Conservation (phyloP, 2,113 vertebrate genomes). For the Eurypyga helias region DNA sequence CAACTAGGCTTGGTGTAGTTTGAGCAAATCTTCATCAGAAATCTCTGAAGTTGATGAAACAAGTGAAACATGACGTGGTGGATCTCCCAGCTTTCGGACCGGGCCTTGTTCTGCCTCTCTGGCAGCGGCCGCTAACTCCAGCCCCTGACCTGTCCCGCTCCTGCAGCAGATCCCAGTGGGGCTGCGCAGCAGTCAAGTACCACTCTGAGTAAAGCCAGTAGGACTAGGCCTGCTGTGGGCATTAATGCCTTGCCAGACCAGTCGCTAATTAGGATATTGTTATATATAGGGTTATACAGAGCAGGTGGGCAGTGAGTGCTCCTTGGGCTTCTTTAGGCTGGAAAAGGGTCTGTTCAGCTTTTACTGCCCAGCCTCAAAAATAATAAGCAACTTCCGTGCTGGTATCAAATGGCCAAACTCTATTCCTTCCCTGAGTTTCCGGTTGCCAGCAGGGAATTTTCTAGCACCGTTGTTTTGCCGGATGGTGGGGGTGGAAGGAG, state of each 20-base stretch:
- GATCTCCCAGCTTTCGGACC: neutral
- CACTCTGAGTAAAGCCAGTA: neutral
- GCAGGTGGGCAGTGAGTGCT: neutral
- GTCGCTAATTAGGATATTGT: neutral
- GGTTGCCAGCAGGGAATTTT: neutral
- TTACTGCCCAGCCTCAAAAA: neutral
- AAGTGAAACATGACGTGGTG: neutral
- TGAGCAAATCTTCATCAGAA: neutral
- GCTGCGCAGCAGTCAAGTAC: neutral
- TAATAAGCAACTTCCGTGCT: neutral
- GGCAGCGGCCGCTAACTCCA: neutral
- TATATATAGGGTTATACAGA: neutral
- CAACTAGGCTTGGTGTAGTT: neutral
- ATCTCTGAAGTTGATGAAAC: neutral
- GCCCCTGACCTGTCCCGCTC: neutral
- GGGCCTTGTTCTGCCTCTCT: neutral
- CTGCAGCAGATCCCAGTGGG: neutral
- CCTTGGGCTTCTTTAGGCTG: neutral
- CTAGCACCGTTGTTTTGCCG: accelerated
- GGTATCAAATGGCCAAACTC: neutral
- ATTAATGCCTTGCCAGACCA: neutral
- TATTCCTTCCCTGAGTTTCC: too few relatives aligned
- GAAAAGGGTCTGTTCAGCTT: neutral
- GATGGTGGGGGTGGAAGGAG: neutral
- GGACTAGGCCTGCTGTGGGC: neutral